phyloP scores from a whole-genome alignment of 2,888 invertebrate genomes.

The Aleiodes alternator region DNA sequence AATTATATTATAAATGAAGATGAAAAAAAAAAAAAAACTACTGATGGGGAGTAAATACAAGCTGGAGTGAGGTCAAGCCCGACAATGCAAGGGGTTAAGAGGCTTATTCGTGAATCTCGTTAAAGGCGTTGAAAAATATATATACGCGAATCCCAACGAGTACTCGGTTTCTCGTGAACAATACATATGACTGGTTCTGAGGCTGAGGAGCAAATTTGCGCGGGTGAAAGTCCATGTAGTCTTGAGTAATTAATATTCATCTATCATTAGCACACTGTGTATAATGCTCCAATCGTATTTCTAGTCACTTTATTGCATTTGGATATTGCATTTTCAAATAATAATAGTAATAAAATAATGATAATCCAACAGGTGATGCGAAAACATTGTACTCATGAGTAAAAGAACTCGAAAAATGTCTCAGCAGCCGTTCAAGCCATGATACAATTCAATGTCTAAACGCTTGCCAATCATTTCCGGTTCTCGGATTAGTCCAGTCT shows the following conservation, averaged over 20 bases:
- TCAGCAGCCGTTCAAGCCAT: conserved; percentile 39
- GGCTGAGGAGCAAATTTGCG: conserved; percentile 32
- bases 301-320: neutral
- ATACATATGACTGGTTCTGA: conserved; percentile 31
- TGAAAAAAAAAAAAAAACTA: neutral
- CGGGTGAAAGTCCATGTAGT: conserved; percentile 19
- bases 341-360: neutral
- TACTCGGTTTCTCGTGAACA: conserved; percentile 36
- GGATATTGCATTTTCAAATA: conserved; percentile 3
- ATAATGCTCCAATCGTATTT: neutral
- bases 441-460: conserved; percentile 68
- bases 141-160: conserved; percentile 71
- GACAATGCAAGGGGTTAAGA: conserved; percentile 63
- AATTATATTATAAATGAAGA: neutral
- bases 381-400: conserved; percentile 5
- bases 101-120: conserved; percentile 72
- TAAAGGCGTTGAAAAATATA: conserved; percentile 70
- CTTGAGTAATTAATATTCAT: conserved; percentile 41
- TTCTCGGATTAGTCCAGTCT: conserved; percentile 69
- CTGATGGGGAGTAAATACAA: neutral
- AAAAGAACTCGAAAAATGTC: neutral
- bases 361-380: conserved; percentile 39
- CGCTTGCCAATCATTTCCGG: conserved; percentile 76
- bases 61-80: conserved; percentile 54
- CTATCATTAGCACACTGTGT: neutral